Percentiles rank a stretch among this genome's conserved stretches.
These are phyloP conservation scores for Esox masquinongy DNA, from an alignment of 2,797 vertebrate species.

Conservation along the genomic window DNA sequence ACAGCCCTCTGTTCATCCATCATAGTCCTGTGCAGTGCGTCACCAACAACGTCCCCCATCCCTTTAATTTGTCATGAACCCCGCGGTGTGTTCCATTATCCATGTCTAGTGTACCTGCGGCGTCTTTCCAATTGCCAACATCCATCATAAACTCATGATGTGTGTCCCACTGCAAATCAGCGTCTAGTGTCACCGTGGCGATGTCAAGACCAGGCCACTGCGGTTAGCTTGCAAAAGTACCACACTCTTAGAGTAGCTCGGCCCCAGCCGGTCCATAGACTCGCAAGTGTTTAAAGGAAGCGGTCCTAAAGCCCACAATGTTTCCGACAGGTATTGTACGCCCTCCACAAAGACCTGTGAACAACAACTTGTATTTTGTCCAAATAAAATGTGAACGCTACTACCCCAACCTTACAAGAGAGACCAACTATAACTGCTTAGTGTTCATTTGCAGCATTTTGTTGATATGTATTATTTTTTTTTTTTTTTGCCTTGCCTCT, in stretches of 20 bases:
- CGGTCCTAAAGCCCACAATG: neutral
- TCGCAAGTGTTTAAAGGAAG: neutral
- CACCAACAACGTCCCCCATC: neutral
- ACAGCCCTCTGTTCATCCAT: slow-evolving; percentile 41
- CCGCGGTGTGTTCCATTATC: slow-evolving; percentile 42
- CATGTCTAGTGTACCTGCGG: slow-evolving; percentile 34
- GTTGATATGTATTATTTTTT: neutral
- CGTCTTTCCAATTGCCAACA: neutral
- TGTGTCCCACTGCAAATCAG: slow-evolving; percentile 12
- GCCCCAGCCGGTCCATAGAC: neutral
- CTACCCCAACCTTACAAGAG: neutral
- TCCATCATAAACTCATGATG: neutral
- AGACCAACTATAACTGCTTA: neutral
- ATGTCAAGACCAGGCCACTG: neutral
- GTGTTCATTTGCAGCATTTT: neutral
- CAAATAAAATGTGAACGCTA: neutral
- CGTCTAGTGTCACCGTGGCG: slow-evolving; percentile 35
- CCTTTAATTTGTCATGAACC: slow-evolving; percentile 14
- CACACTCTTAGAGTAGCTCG: neutral
- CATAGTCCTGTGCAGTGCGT: slow-evolving; percentile 31
- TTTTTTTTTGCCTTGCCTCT: neutral
- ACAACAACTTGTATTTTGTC: neutral
- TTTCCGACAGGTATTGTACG: neutral
- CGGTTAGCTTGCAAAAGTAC: neutral
- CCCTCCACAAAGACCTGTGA: neutral